These are phyloP conservation scores for Oncopodura yosiiana DNA, from an alignment of 1,140 invertebrate species.

Conservation along the genomic window DNA sequence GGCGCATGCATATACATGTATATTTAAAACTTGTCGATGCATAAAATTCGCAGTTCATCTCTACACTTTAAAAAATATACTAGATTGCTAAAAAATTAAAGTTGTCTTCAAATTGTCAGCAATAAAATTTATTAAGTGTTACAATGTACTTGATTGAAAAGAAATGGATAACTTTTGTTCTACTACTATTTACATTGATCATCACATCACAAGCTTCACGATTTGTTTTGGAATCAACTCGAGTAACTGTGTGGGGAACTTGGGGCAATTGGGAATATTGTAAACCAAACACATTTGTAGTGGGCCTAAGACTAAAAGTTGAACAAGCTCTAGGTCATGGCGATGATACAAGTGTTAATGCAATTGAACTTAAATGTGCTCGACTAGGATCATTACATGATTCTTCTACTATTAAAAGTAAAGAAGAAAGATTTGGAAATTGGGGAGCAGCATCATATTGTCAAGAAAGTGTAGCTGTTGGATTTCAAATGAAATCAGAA, in stretches of 20 bases:
- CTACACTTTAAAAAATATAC: too few species aligned
- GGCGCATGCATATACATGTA: too few species aligned
- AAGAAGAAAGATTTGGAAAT: conserved; percentile 8
- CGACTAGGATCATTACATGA: neutral
- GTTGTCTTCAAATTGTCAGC: too few species aligned
- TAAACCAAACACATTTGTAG: conserved; percentile 9
- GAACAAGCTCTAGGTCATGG: conserved; percentile 16
- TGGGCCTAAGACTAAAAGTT: conserved; percentile 24
- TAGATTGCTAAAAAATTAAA: too few species aligned
- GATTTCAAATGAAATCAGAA: conserved; percentile 20
- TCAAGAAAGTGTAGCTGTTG: neutral
- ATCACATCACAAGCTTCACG: too few species aligned
- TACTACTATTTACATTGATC: too few species aligned
- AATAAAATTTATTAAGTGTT: too few species aligned
- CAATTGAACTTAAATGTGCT: conserved; percentile 18
- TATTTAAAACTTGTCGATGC: too few species aligned
- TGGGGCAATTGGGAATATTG: conserved; percentile 24
- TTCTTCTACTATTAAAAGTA: conserved; percentile 15
- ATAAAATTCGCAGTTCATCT: too few species aligned
- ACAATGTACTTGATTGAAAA: too few species aligned
- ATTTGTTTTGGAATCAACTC: conserved; percentile 21
- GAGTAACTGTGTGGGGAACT: conserved; percentile 25
- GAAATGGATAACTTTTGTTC: too few species aligned
- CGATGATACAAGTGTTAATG: conserved; percentile 31
- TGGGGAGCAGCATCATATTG: conserved; percentile 13